Percentiles rank a stretch among this genome's conserved stretches.
These are phyloP conservation scores for Axinella damicornis DNA, from an alignment of 37 sponge, comb jelly and placozoan species.

Conservation along the genomic window DNA sequence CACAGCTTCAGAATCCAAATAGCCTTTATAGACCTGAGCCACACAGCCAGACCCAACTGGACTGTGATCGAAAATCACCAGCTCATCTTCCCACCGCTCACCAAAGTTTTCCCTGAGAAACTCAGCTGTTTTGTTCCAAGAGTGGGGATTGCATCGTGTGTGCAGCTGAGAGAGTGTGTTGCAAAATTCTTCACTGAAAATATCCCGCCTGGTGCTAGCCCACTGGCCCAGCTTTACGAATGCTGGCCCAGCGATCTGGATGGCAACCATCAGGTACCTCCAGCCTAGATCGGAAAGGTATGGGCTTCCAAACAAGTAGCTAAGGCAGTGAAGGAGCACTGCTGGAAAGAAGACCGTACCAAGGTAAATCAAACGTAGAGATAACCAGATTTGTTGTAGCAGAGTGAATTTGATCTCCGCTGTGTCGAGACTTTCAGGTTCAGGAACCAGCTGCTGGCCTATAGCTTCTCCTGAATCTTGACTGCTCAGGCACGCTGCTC, in stretches of 20 bases:
- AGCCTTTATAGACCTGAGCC: constrained; percentile 75
- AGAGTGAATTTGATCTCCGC: background rate
- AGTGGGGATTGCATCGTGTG: constrained; percentile 45
- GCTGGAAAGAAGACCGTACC: constrained; percentile 49
- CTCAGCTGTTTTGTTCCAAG: constrained; percentile 59
- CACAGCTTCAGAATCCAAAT: constrained; percentile 21
- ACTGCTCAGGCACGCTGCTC: no score
- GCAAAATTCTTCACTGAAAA: constrained; percentile 66
- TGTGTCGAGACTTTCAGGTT: no score
- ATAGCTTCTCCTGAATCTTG: no score
- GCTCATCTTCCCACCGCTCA: constrained; percentile 37
- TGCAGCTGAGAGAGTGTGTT: constrained; percentile 63
- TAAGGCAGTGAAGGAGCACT: constrained; percentile 2
- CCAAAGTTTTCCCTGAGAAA: constrained; percentile 51
- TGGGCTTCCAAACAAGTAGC: constrained; percentile 6
- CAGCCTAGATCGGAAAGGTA: constrained; percentile 18
- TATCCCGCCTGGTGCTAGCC: constrained; percentile 76
- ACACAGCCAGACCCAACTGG: constrained; percentile 82
- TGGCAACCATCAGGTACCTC: constrained; percentile 19
- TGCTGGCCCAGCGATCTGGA: constrained; percentile 71
- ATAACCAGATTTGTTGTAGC: constrained; percentile 15
- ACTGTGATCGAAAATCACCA: constrained; percentile 15
- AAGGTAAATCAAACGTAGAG: constrained; percentile 37
- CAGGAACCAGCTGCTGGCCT: no score
- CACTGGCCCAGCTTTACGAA: constrained; percentile 84